Percentiles rank a stretch among this genome's conserved stretches.
Evolutionary conservation across 2,113 vertebrate species (phyloP).

Genomic region (Triplophysa siluroides): DNA sequence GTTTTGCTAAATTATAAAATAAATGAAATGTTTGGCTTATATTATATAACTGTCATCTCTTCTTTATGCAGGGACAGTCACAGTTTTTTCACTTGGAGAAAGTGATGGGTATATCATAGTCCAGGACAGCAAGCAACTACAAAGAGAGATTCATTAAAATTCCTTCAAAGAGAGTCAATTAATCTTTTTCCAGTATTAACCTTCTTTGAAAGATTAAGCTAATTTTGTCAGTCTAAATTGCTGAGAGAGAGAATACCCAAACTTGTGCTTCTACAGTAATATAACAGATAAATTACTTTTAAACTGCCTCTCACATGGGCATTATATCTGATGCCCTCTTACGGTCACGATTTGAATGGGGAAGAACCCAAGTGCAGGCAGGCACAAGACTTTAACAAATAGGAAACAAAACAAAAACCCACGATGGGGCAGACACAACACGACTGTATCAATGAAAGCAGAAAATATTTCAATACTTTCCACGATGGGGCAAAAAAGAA

Average conservation of each 20-base stretch:
- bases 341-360: no score
- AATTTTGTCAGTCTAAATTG: conserved; percentile 51
- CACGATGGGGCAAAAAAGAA: no score
- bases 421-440: no score
- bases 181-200: conserved; percentile 50
- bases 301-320: not conserved
- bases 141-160: conserved; percentile 8
- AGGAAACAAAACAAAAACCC: no score
- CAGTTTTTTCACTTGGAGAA: not conserved
- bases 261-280: conserved; percentile 24
- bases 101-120: not conserved
- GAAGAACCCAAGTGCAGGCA: no score
- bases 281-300: conserved; percentile 4
- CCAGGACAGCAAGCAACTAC: not conserved
- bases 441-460: no score
- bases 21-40: not conserved
- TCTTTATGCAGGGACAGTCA: not conserved
- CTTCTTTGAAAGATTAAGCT: conserved; percentile 46
- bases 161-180: conserved; percentile 54
- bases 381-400: no score
- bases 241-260: not conserved
- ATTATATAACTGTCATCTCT: not conserved
- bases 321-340: conserved; percentile 16
- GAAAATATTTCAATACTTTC: no score
- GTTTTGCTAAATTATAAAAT: not conserved